These are phyloP conservation scores for Forbesichthys papilliferus DNA, from an alignment of 2,113 vertebrate genomes.

Conservation along the genomic window DNA sequence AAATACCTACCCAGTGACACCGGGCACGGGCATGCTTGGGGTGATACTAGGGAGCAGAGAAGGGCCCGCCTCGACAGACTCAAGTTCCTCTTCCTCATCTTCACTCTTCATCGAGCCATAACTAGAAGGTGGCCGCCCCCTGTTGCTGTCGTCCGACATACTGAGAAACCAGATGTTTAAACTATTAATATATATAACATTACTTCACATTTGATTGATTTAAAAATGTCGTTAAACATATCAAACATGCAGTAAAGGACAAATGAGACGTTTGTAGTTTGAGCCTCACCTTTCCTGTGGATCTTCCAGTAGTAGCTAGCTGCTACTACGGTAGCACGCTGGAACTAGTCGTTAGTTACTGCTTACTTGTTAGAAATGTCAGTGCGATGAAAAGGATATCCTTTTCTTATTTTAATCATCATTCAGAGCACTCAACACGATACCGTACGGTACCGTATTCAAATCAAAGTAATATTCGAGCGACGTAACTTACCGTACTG, in stretches of 20 bases:
- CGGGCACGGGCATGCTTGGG: not conserved
- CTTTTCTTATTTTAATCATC: too few relatives aligned
- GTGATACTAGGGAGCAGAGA: not conserved
- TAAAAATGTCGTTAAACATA: too few relatives aligned
- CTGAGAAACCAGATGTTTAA: not conserved
- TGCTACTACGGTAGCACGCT: not conserved
- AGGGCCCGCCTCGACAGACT: not conserved
- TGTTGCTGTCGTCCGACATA: not conserved
- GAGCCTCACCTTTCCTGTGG: slow-evolving; percentile 31
- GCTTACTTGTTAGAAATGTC: too few relatives aligned
- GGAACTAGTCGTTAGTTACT: not conserved
- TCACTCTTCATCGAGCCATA: slow-evolving; percentile 79
- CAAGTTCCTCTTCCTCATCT: slow-evolving; percentile 10
- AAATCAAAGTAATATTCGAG: too few relatives aligned
- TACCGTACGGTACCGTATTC: too few relatives aligned
- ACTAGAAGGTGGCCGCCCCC: slow-evolving; percentile 66
- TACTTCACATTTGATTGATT: too few relatives aligned
- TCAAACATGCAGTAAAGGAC: too few relatives aligned
- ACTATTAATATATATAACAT: too few relatives aligned
- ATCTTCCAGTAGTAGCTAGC: slow-evolving; percentile 1
- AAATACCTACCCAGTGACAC: slow-evolving; percentile 28
- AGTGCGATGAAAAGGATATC: too few relatives aligned
- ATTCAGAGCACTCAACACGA: too few relatives aligned
- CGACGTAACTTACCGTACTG: too few relatives aligned
- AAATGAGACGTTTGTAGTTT: too few relatives aligned